Evolutionary conservation across 2,113 vertebrate species (phyloP).

Genomic region (Ascaphus truei): DNA sequence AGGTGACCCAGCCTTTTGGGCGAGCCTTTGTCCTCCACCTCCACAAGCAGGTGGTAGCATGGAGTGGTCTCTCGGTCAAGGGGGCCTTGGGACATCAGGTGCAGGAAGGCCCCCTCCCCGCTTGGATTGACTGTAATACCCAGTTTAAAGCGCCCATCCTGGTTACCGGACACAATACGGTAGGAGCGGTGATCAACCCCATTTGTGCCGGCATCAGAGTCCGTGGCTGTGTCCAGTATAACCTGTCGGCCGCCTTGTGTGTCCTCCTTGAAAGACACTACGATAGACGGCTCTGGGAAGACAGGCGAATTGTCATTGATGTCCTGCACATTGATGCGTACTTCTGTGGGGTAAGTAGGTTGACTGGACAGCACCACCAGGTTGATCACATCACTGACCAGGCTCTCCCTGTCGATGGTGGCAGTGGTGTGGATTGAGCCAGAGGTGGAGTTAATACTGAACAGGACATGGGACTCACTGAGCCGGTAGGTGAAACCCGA

Average conservation of each 20-base stretch:
- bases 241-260: constrained; percentile 92
- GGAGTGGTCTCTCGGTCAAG: constrained; percentile 85
- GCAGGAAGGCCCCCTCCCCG: constrained; percentile 95
- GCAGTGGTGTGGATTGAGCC: constrained; percentile 83
- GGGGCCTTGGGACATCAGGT: constrained; percentile 86
- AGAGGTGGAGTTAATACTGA: constrained; percentile 83
- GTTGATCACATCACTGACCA: constrained; percentile 86
- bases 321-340: constrained; percentile 87
- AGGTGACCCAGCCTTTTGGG: constrained; percentile 86
- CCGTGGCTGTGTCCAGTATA: constrained; percentile 91
- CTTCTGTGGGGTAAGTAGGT: constrained; percentile 94
- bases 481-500: constrained; percentile 91
- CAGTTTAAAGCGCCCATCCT: constrained; percentile 84
- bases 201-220: constrained; percentile 88
- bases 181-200: constrained; percentile 93
- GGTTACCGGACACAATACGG: constrained; percentile 85
- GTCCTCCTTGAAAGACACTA: constrained; percentile 95
- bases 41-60: constrained; percentile 84
- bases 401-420: constrained; percentile 85
- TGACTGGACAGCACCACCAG: constrained; percentile 95
- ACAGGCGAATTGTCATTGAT: constrained; percentile 94
- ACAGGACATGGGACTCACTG: constrained; percentile 90
- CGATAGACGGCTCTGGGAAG: constrained; percentile 88
- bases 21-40: constrained; percentile 92
- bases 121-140: constrained; percentile 95